These are phyloP conservation scores for Hippocampus comes DNA, from an alignment of 2,113 vertebrate genomes.

Conservation along the genomic window DNA sequence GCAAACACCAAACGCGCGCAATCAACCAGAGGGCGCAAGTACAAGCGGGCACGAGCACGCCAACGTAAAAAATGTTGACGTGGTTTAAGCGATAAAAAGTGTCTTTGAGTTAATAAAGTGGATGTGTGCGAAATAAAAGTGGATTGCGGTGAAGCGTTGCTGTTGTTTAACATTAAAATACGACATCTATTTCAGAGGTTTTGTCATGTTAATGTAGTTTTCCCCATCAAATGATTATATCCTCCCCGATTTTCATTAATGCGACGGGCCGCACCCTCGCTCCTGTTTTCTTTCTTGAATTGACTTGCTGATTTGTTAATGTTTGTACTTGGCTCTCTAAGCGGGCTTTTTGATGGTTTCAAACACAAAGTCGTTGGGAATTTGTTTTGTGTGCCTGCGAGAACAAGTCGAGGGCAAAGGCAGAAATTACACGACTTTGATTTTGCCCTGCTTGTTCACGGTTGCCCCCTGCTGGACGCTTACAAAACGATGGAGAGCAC, in stretches of 20 bases:
- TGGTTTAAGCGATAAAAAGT: neutral
- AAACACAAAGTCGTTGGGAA: neutral
- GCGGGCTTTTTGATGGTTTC: no score
- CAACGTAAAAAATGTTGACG: neutral
- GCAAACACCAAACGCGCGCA: constrained; percentile 81
- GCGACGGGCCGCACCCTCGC: no score
- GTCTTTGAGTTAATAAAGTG: neutral
- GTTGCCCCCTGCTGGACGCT: constrained; percentile 70
- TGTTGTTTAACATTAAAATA: neutral
- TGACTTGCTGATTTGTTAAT: neutral
- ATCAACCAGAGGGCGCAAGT: constrained; percentile 64
- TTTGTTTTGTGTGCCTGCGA: constrained; percentile 15
- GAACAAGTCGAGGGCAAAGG: neutral
- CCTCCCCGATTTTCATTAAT: neutral
- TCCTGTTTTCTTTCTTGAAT: neutral
- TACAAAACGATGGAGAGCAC: neutral
- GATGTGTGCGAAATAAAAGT: neutral
- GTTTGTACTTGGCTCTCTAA: neutral
- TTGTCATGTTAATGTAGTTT: neutral
- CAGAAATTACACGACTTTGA: neutral
- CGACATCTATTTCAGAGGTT: neutral
- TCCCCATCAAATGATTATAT: neutral
- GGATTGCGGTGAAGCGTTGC: neutral
- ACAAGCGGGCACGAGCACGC: neutral
- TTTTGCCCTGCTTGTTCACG: constrained; percentile 35